Evolutionary conservation across 2,888 invertebrate genomes (phyloP).

Genomic region (Conistra vaccinii): DNA sequence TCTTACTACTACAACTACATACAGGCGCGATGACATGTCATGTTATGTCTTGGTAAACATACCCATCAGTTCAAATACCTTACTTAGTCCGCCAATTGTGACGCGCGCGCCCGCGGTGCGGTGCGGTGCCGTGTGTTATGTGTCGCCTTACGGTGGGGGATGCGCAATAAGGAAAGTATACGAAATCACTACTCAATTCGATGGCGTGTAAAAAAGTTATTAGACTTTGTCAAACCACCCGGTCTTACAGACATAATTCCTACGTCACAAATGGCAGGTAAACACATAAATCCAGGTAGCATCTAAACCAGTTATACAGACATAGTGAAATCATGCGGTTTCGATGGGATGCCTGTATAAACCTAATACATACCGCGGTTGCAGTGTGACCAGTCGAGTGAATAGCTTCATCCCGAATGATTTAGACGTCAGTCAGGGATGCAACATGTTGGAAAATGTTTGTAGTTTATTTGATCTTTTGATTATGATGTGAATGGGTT

Average conservation of each 20-base stretch:
- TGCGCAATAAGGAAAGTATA: too few species aligned
- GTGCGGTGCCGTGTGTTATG: too few species aligned
- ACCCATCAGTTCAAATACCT: too few species aligned
- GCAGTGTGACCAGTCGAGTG: neutral
- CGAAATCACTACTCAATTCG: too few species aligned
- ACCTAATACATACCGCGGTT: constrained; percentile 41
- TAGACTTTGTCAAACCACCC: too few species aligned
- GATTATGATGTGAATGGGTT: too few species aligned
- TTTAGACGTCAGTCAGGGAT: constrained; percentile 1
- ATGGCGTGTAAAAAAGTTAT: too few species aligned
- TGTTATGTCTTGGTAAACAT: neutral
- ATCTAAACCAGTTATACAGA: neutral
- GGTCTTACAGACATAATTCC: too few species aligned
- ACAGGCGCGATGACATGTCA: too few species aligned
- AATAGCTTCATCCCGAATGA: constrained; percentile 25
- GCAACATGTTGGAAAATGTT: constrained; percentile 7
- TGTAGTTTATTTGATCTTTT: neutral
- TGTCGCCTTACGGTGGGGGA: too few species aligned
- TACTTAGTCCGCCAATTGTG: too few species aligned
- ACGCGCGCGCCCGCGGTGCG: too few species aligned
- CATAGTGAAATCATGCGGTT: constrained; percentile 29
- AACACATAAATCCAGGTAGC: constrained; percentile 1
- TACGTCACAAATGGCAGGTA: neutral
- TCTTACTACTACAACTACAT: neutral
- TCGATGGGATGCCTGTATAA: constrained; percentile 21